Base-by-base conservation (phyloP, 2,113 vertebrate species). In the Alces alces region DNA sequence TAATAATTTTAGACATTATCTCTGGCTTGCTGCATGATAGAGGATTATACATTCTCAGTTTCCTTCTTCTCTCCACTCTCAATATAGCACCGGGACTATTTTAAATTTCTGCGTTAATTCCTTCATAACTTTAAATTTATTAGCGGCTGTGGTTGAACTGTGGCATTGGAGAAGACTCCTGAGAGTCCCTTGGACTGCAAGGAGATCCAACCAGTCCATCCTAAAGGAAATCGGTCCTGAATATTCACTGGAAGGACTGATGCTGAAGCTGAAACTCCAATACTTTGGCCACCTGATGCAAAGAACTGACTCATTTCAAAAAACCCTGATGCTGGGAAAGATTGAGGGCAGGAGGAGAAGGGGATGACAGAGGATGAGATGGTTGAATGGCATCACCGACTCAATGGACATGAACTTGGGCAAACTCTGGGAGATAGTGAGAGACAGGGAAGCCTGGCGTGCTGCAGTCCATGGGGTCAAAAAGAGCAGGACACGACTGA, bases 401-500 rank as follows among this genome's bases (percentile, higher is more conserved):
- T 70, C 64, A 70, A 36, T 21, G 64, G 64, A 70, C n/a, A 70
- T 70, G n/a, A 70, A 19, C 36, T 21, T 21, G 64, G 17, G 4
- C 36, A 21, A 36, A n/a, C n/a, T 70, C n/a, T 1, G 4, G 17
- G 64, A 36, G 64, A 21, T 70, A n/a, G 9, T 36, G 17, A 21
- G 19, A 4, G 64, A 36, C n/a, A 36, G 64, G n/a, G 64, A 36
- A n/a, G 64, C n/a, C 64, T 36, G 64, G 64, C 0, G 0, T 11
- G 64, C n/a, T 36, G 64, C 4, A 5, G 64, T 70, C 19, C 64
- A 12, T 36, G 64, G n/a, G n/a, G 64, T 36, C 2, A 0, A 19
- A 36, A 66, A 66, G 19, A 70, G 64, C 36, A 0, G 0, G n/a
- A 36, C n/a, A 36, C 0, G 17, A 39, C n/a, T 70, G 66, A 23